phyloP scores from a whole-genome alignment of 2,888 invertebrate species.

The Nebria brevicollis region DNA sequence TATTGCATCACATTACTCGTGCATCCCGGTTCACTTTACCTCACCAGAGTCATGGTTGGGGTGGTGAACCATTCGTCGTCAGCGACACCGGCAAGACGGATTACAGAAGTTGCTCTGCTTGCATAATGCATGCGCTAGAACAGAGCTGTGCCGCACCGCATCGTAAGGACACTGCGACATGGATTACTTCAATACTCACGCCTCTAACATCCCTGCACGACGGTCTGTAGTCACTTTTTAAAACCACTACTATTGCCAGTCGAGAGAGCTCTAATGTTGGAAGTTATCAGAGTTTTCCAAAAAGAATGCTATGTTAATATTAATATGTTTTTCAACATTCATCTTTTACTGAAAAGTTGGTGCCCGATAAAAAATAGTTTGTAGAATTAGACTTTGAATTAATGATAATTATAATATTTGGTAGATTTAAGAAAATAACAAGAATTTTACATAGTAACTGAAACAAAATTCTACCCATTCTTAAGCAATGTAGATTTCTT shows the following conservation, averaged over 20 bases:
- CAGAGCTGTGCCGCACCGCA: not conserved
- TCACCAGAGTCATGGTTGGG: not conserved
- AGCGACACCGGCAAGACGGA: slow-evolving; percentile 39
- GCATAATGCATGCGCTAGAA: slow-evolving; percentile 38
- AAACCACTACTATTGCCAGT: not conserved
- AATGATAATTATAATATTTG: too few relatives aligned
- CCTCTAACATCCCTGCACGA: not conserved
- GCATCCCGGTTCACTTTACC: not conserved
- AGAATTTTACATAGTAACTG: too few relatives aligned
- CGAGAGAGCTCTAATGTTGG: not conserved
- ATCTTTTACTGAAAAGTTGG: too few relatives aligned
- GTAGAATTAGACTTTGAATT: too few relatives aligned
- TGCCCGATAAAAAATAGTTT: too few relatives aligned
- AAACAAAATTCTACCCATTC: too few relatives aligned
- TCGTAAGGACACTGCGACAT: slow-evolving; percentile 2
- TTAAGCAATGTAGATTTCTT: too few relatives aligned
- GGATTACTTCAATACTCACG: not conserved
- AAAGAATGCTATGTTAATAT: not conserved
- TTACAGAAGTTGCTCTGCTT: slow-evolving; percentile 39
- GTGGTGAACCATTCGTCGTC: slow-evolving; percentile 20
- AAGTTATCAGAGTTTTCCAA: not conserved
- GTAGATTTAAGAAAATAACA: too few relatives aligned
- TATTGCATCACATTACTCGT: not conserved
- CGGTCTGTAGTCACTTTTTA: not conserved
- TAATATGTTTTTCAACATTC: too few relatives aligned